phyloP scores from a whole-genome alignment of 2,797 vertebrate genomes.

The Kryptopterus vitreolus region DNA sequence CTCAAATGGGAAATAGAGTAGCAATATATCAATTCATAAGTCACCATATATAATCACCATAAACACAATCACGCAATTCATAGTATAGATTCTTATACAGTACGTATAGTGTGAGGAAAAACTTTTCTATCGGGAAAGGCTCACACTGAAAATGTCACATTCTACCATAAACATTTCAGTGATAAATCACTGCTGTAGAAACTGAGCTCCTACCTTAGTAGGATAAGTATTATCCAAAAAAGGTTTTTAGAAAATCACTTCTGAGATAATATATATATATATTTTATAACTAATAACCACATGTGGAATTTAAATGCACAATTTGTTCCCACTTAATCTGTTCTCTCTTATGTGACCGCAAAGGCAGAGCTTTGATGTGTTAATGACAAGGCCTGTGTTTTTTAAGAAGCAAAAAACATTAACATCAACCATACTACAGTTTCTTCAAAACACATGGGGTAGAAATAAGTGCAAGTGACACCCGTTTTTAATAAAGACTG shows the following conservation, averaged over 20 bases:
- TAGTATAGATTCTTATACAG: neutral
- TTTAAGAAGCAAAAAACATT: neutral
- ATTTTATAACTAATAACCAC: neutral
- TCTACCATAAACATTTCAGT: neutral
- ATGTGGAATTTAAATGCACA: neutral
- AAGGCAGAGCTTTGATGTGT: constrained; percentile 53
- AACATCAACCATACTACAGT: neutral
- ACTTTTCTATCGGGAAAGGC: neutral
- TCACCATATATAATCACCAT: neutral
- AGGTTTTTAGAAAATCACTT: neutral
- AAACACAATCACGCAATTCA: neutral
- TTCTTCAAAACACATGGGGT: constrained; percentile 19
- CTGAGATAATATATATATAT: neutral
- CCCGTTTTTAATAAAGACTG: neutral
- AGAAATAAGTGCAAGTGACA: neutral
- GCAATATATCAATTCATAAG: neutral
- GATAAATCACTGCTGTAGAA: neutral
- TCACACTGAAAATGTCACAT: neutral
- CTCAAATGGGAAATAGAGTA: neutral
- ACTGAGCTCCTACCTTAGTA: neutral
- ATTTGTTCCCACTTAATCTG: neutral
- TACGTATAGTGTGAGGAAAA: no score
- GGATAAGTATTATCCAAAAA: neutral
- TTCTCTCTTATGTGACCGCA: constrained; percentile 41
- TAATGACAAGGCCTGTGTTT: neutral